phyloP scores from a whole-genome alignment of 2,113 vertebrate genomes.

The Erythrolamprus reginae region DNA sequence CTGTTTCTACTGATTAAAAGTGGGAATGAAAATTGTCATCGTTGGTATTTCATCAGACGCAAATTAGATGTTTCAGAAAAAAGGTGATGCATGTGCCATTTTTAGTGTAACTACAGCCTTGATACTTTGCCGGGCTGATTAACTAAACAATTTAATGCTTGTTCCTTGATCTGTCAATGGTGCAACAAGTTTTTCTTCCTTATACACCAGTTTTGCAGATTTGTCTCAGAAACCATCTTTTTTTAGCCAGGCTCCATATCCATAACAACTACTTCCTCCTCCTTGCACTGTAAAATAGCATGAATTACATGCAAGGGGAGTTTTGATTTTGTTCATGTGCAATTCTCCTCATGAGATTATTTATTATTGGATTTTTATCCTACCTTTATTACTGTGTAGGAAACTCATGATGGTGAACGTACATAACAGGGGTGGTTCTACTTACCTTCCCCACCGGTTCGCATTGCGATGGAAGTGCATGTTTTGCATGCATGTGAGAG shows the following conservation, averaged over 20 bases:
- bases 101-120: conserved; percentile 54
- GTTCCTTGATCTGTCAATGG: neutral
- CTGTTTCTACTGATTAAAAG: conserved; percentile 59
- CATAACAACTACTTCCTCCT: neutral
- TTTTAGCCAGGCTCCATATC: neutral
- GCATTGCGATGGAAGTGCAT: no score
- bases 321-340: neutral
- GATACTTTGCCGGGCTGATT: conserved; percentile 66
- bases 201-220: neutral
- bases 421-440: neutral
- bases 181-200: neutral
- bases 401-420: neutral
- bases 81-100: conserved; percentile 65
- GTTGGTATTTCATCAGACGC: conserved; percentile 48
- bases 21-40: conserved; percentile 50
- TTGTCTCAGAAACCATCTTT: neutral
- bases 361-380: neutral
- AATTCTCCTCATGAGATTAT: neutral
- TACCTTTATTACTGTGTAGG: neutral
- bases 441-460: no score
- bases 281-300: neutral
- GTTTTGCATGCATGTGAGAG: no score
- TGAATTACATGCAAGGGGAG: neutral
- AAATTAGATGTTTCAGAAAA: conserved; percentile 63
- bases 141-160: conserved; percentile 53